A percentile compares a stretch with the other conserved stretches of the same genome.
phyloP scores from a whole-genome alignment of 2,797 vertebrate species.

The Dendrocincla tyrannina region DNA sequence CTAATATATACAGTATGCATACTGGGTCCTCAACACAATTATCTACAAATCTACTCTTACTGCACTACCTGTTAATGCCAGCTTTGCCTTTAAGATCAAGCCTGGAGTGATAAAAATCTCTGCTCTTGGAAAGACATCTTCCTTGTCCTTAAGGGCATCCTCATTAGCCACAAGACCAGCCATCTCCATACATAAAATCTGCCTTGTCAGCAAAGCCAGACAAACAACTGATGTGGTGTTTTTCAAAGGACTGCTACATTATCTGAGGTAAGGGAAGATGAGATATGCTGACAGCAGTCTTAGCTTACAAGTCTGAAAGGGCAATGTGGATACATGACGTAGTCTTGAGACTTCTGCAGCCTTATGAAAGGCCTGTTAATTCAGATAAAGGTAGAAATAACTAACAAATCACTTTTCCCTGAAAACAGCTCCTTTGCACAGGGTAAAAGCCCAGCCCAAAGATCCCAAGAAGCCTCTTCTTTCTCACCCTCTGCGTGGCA shows the following conservation, averaged over 20 bases:
- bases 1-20: accelerated
- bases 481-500: not conserved
- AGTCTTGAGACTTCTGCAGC: not conserved
- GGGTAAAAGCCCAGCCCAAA: not conserved
- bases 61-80: not conserved
- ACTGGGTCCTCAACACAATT: not conserved
- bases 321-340: not conserved
- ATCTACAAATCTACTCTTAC: not conserved
- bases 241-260: not conserved
- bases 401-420: not conserved
- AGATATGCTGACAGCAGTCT: not conserved
- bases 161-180: not conserved
- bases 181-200: not conserved
- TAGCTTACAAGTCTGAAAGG: not conserved
- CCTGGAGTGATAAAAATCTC: not conserved
- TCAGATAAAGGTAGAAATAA: not conserved
- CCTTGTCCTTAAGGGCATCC: not conserved
- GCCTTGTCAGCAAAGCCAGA: not conserved
- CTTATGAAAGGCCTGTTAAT: not conserved
- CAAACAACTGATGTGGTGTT: not conserved
- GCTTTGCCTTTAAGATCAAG: not conserved
- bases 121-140: not conserved
- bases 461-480: not conserved
- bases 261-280: not conserved
- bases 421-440: not conserved